Percentiles rank a stretch among this genome's conserved stretches.
These are phyloP conservation scores for Zonitis immaculata DNA, from an alignment of 2,888 invertebrate species.

Conservation along the genomic window DNA sequence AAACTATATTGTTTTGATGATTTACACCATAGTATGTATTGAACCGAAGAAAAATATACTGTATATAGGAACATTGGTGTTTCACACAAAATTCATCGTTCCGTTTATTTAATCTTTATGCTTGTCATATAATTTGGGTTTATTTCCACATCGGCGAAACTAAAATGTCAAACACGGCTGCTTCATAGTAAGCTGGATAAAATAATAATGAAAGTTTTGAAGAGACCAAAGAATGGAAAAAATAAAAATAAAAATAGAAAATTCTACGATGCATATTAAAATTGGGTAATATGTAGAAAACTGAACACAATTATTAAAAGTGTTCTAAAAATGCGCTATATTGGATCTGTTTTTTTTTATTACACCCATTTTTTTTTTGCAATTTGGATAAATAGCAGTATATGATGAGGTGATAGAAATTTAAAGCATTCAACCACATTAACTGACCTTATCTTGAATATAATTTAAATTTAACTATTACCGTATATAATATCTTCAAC, in stretches of 20 bases:
- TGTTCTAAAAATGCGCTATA: neutral
- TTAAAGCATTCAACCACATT: neutral
- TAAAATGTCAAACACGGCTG: constrained; percentile 14
- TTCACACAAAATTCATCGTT: constrained; percentile 16
- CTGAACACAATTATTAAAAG: constrained; percentile 4
- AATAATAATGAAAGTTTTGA: too few species aligned
- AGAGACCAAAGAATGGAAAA: neutral
- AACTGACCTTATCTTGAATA: too few species aligned
- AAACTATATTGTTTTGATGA: neutral
- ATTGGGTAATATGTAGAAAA: constrained; percentile 16
- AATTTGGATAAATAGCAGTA: too few species aligned
- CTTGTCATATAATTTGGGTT: constrained; percentile 20
- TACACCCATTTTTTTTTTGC: too few species aligned
- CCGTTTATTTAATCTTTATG: constrained; percentile 23
- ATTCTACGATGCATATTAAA: constrained; percentile 15
- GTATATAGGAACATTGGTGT: constrained; percentile 4
- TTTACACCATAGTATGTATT: constrained; percentile 1
- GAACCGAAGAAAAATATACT: constrained; percentile 3
- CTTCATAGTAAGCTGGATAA: neutral
- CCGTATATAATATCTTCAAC: too few species aligned
- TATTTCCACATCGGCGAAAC: constrained; percentile 14
- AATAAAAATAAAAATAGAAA: constrained; percentile 6
- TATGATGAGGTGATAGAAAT: too few species aligned
- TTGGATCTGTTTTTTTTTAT: neutral
- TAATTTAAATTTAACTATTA: too few species aligned